Evolutionary conservation across 1,140 invertebrate genomes (phyloP), one percentile per base, ranked within the genome.

Genomic region (Nymphalis io): DNA sequence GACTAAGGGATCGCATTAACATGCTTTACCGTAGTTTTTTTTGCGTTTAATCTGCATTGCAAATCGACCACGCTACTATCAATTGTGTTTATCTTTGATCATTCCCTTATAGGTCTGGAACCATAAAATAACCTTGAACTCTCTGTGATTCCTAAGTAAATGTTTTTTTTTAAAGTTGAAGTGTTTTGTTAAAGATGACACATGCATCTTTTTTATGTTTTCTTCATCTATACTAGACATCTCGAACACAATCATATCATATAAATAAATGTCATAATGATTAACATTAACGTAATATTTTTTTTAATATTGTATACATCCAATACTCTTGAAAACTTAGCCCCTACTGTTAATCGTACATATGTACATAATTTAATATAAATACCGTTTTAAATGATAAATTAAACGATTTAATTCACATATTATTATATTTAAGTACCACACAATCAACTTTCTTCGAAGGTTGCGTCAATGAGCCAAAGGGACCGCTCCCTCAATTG

Each of bases 401-500:
- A 53, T 53, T 53, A 53, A 53, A 53, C 48, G 20, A 21, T 53
- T 53, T 53, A 53, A 53, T 53, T 21, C 48, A 21, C 48, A 44
- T 48, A 61, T 61, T 48, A 62, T 62, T 62, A 62, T 62, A 21
- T 62, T 62, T 27, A 62, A 62, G 18, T 62, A 62, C 53, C 11
- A 38, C 18, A 55, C 39, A 38, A 65, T 65, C 72, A 75, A 79
- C 80, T 84, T 82, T 83, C 79, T 71, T 81, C 75, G 62, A 62
- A 48, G 60, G 21, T 48, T 46, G 60, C 42, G 60, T 33, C 60
- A 65, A 71, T 64, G 74, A 72, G 68, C 67, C 75, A 83, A 82
- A 81, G 74, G 73, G 67, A 73, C 81, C 79, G 81, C 81, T 75
- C 81, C 81, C 76, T 79, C 76, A 75, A 82, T 85, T 85, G 82